A percentile compares a stretch with the other conserved stretches of the same genome.
Evolutionary conservation across 2,888 invertebrate species (phyloP).

Genomic region (Oscheius onirici): DNA sequence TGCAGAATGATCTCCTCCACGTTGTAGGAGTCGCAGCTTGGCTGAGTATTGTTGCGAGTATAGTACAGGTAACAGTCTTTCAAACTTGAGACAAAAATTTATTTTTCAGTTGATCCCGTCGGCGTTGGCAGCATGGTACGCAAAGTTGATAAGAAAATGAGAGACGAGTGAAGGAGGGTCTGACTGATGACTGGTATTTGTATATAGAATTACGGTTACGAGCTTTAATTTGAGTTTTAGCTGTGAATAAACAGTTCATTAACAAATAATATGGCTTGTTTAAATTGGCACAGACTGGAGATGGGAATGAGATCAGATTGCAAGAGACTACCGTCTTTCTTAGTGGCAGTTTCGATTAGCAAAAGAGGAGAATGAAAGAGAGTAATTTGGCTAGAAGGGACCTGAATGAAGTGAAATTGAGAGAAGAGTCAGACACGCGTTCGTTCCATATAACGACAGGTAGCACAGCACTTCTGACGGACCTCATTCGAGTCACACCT

Average conservation of each 20-base stretch:
- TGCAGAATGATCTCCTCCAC: slow-evolving; percentile 62
- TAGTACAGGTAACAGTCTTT: slow-evolving; percentile 52
- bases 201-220: slow-evolving; percentile 24
- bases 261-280: too few species aligned
- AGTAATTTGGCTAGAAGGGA: slow-evolving; percentile 10
- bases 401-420: slow-evolving; percentile 1
- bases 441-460: slow-evolving; percentile 53
- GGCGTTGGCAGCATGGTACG: slow-evolving; percentile 62
- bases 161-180: background rate
- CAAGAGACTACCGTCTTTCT: slow-evolving; percentile 19
- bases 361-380: background rate
- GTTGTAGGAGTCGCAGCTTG: slow-evolving; percentile 68
- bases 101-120: slow-evolving; percentile 67
- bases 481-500: slow-evolving; percentile 64
- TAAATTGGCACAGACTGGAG: too few species aligned
- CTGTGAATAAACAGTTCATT: too few species aligned
- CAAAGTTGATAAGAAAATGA: slow-evolving; percentile 66
- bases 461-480: slow-evolving; percentile 61
- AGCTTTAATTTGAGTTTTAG: slow-evolving; percentile 16
- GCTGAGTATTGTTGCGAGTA: slow-evolving; percentile 62
- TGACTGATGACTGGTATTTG: slow-evolving; percentile 18
- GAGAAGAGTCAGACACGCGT: slow-evolving; percentile 27
- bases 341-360: slow-evolving; percentile 20
- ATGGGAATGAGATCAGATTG: too few species aligned
- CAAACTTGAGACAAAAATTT: background rate